A percentile compares a stretch with the other conserved stretches of the same genome.
Conservation (phyloP, 1,140 invertebrate species). For the Adoxophyes honmai region DNA sequence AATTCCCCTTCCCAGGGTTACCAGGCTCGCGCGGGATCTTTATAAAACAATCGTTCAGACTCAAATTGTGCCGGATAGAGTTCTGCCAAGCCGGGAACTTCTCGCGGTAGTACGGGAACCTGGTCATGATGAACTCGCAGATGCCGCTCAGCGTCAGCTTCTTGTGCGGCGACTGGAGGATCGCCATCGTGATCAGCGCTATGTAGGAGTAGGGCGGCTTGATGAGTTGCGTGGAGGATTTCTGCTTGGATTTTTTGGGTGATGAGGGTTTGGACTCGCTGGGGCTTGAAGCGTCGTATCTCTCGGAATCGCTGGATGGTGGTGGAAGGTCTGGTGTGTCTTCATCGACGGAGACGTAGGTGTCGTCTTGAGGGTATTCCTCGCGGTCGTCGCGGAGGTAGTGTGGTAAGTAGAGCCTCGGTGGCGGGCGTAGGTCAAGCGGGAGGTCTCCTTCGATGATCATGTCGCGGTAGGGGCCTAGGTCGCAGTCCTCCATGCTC, state of each 20-base stretch:
- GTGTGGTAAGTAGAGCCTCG: constrained; percentile 61
- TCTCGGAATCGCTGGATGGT: constrained; percentile 60
- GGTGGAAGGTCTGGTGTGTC: constrained; percentile 61
- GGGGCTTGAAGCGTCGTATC: constrained; percentile 62
- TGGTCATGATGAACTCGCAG: constrained; percentile 99
- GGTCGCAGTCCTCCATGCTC: constrained; percentile 70
- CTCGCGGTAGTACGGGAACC: constrained; percentile 97
- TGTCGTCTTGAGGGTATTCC: constrained; percentile 60
- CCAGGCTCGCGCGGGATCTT: constrained; percentile 98
- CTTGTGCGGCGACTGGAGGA: constrained; percentile 97
- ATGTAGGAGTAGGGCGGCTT: constrained; percentile 99
- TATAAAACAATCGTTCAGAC: constrained; percentile 99
- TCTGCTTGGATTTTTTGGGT: constrained; percentile 64
- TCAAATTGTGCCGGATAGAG: constrained; percentile 97
- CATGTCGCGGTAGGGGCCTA: constrained; percentile 68
- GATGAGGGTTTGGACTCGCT: constrained; percentile 53
- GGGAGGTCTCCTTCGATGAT: constrained; percentile 68
- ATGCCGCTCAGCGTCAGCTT: constrained; percentile 98
- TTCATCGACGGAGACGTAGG: constrained; percentile 68
- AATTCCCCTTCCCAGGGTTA: constrained; percentile 99
- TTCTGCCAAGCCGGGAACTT: constrained; percentile 98
- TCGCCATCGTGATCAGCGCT: constrained; percentile 98
- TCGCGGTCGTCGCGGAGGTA: constrained; percentile 57
- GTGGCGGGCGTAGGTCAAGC: constrained; percentile 62
- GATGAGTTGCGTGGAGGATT: constrained; percentile 64